A percentile compares a stretch with the other conserved stretches of the same genome.
Evolutionary conservation across 2,888 invertebrate genomes (phyloP).

Genomic region (Drosophila rubida): DNA sequence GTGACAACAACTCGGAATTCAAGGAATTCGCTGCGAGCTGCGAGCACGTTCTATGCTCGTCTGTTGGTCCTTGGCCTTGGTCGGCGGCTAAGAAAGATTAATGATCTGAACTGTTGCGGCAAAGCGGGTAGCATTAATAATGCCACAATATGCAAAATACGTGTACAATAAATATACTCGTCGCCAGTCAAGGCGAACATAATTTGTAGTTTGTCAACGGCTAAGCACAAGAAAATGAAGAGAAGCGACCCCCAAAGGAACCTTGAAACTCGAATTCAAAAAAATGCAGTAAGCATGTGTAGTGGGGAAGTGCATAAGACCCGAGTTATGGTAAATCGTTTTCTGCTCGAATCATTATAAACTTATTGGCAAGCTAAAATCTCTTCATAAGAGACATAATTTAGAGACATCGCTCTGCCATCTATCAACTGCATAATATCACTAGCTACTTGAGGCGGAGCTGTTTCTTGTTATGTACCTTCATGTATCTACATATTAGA

Average conservation of each 20-base stretch:
- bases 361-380: no score
- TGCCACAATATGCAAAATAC: slow-evolving; percentile 64
- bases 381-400: neutral
- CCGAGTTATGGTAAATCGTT: slow-evolving; percentile 11
- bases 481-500: slow-evolving; percentile 5
- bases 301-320: neutral
- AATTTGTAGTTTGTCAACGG: slow-evolving; percentile 58
- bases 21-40: slow-evolving; percentile 30
- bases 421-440: neutral
- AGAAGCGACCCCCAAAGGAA: neutral
- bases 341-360: neutral
- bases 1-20: slow-evolving; percentile 32
- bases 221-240: slow-evolving; percentile 36
- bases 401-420: neutral
- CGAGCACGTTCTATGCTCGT: slow-evolving; percentile 43
- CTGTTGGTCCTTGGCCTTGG: slow-evolving; percentile 36
- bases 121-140: slow-evolving; percentile 62
- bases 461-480: slow-evolving; percentile 30
- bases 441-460: neutral
- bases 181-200: slow-evolving; percentile 25
- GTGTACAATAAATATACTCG: slow-evolving; percentile 51
- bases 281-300: neutral
- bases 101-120: slow-evolving; percentile 61
- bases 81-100: slow-evolving; percentile 68
- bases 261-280: slow-evolving; percentile 1